Evolutionary conservation across 2,888 invertebrate species (phyloP).

Genomic region (Neria commutata): DNA sequence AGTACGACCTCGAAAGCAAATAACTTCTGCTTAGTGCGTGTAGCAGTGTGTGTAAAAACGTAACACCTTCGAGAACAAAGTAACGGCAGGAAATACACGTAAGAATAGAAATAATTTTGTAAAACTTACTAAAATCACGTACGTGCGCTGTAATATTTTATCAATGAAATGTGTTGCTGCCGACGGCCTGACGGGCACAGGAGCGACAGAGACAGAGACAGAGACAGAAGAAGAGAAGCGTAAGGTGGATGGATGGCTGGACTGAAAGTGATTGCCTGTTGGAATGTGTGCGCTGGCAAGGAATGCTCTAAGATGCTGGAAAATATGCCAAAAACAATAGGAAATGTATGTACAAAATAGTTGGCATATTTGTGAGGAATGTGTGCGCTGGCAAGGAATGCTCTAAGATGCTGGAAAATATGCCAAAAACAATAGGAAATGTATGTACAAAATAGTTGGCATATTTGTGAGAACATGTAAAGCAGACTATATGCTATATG

Average conservation of each 20-base stretch:
- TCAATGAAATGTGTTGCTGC: constrained; percentile 40
- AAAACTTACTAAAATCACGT: constrained; percentile 56
- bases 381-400: no score
- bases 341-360: not conserved
- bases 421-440: not conserved
- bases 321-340: no score
- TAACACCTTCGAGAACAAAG: no score
- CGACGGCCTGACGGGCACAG: not conserved
- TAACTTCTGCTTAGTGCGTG: no score
- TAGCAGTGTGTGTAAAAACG: no score
- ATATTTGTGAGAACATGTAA: not conserved
- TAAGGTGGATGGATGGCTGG: not conserved
- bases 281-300: not conserved
- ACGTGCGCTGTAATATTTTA: constrained; percentile 38
- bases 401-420: no score
- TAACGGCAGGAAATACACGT: constrained; percentile 14
- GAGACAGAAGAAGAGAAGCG: not conserved
- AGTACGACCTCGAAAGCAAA: no score
- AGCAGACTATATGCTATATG: no score
- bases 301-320: no score
- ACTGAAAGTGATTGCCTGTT: no score
- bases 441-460: not conserved
- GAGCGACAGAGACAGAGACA: not conserved
- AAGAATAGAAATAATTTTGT: constrained; percentile 40
- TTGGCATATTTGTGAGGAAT: not conserved